These are phyloP conservation scores for Temnopleurus reevesii DNA, from an alignment of 53 echinoderm and acorn worm genomes.

Conservation along the genomic window DNA sequence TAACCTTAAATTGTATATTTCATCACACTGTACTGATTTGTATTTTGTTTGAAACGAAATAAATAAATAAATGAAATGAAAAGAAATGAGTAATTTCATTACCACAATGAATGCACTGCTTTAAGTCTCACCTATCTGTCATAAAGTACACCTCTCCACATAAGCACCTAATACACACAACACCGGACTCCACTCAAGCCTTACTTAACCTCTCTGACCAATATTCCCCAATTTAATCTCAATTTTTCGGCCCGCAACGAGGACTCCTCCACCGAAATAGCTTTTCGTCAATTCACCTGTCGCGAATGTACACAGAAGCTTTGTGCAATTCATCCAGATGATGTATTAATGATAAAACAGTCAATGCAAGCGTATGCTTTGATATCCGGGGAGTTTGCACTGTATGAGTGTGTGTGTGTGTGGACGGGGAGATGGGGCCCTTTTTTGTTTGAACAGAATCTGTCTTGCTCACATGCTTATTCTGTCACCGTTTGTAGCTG, in stretches of 20 bases:
- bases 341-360: background rate
- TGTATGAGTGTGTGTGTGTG: background rate
- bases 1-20: too few relatives aligned
- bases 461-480: background rate
- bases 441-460: slow-evolving; percentile 21
- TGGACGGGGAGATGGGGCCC: background rate
- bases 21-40: too few relatives aligned
- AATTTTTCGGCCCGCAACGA: background rate
- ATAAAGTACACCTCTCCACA: background rate
- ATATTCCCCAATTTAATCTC: slow-evolving; percentile 17
- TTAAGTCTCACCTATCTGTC: too few relatives aligned
- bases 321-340: background rate
- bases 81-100: too few relatives aligned
- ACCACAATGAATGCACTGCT: too few relatives aligned
- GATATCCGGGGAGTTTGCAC: background rate
- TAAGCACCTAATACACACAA: background rate
- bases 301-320: background rate
- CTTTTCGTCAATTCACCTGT: background rate
- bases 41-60: too few relatives aligned
- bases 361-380: too few relatives aligned
- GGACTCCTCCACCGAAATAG: slow-evolving; percentile 1
- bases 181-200: background rate
- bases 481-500: too few relatives aligned
- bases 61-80: too few relatives aligned
- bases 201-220: background rate